These are phyloP conservation scores for Megalops atlanticus DNA, from an alignment of 2,113 vertebrate species.

Conservation along the genomic window DNA sequence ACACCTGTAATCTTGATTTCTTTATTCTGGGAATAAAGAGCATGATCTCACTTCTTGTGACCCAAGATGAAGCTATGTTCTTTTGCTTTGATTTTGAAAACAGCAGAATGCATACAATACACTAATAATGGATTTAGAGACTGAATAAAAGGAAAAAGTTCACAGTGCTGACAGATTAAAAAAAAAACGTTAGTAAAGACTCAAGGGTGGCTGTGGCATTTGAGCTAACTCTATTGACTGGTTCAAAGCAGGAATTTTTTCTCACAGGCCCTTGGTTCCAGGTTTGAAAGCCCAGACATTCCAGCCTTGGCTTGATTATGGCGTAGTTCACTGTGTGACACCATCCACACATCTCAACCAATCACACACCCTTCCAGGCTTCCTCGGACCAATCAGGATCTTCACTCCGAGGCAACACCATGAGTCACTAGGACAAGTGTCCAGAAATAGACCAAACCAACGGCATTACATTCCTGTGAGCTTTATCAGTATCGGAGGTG, in stretches of 20 bases:
- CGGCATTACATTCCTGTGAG: background rate
- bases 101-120: background rate
- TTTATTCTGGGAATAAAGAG: no score
- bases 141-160: background rate
- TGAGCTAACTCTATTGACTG: background rate
- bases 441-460: constrained; percentile 16
- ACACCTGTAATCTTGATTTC: no score
- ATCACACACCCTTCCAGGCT: background rate
- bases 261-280: background rate
- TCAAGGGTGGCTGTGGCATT: background rate
- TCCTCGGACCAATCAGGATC: background rate
- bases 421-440: background rate
- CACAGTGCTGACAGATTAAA: background rate
- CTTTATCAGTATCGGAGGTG: no score
- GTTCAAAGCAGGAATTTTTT: background rate
- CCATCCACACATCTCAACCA: background rate
- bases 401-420: background rate
- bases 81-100: background rate
- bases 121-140: background rate
- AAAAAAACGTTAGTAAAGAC: background rate
- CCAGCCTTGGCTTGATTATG: background rate
- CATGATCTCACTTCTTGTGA: no score
- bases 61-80: no score
- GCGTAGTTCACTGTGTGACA: background rate
- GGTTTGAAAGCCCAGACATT: background rate